Evolutionary conservation across 2,888 invertebrate species (phyloP), one percentile per base, ranked within the genome.

Genomic region (Amiota mariae): DNA sequence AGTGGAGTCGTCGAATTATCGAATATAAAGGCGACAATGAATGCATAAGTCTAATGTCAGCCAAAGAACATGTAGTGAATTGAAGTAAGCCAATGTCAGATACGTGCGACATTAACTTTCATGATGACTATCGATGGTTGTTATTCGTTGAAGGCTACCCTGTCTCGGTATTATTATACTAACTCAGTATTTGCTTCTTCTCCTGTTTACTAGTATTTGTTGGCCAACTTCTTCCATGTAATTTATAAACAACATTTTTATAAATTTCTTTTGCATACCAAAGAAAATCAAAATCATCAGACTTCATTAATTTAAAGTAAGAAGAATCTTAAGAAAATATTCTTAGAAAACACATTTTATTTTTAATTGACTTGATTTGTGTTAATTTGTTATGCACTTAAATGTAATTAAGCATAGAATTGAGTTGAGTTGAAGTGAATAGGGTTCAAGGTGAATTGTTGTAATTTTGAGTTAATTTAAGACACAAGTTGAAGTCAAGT

Each of bases 81-180:
- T 3, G 63, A 59, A 59, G 59, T 18, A 59, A 59, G 20, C 59
- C 20, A 59, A 59, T 20, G 15, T 11, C 15, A 59, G 20, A 67
- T 46, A 67, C 67, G 67, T 67, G 67, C 18, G 67, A 51, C 51
- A 67, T 67, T 67, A 67, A 67, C 67, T 51, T 51, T 59, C 76
- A 72, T 54, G 54, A 54, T 54, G 54, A 54, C n/a, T 12, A 54
- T 54, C 36, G 54, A n/a, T 54, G 12, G 11, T 8, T 54, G 54
- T 8, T 54, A 2, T 54, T 13, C 6, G 15, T 54, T 15, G 54
- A 12, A 54, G 15, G 54, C 54, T 15, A 54, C 1, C n/a, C 36
- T 36, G 36, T 6, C 36, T 6, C 24, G 1, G 24, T 24, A 24
- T 24, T 24, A 24, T 3, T 10, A 8, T 13, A 15, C 54, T 15